Evolutionary conservation across 2,113 vertebrate genomes (phyloP), one percentile per base, ranked within the genome.

Genomic region (Chaenogobius annularis): DNA sequence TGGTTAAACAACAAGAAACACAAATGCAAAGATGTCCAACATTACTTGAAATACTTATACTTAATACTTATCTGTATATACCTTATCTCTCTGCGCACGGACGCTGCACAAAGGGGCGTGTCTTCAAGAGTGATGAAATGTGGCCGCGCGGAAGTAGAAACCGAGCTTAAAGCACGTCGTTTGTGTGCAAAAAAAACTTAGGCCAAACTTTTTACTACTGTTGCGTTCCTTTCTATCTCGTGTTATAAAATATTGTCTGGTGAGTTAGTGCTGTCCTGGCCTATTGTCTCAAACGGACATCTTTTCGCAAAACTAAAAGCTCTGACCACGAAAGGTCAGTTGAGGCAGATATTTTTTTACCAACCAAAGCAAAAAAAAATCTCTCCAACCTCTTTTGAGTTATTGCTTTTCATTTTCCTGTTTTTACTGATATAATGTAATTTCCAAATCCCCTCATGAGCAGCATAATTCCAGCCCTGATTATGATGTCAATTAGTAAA

Each of bases 401-500:
- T 90, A 90, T 88, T 55, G 61, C 44, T 10, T 26, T 67, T 26
- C 66, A 12, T 58, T 58, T 56, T 26, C 55, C 55, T 14, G 13
- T 77, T 67, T 69, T 71, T 81, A 83, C 86, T 88, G 84, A 81
- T 85, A 87, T 91, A 89, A 91, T 85, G 91, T 91, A 89, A 88
- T 88, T 85, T 80, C 81, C 67, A 87, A 90, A 88, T 86, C 86
- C 88, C 83, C 85, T 86, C 86, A 80, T 61, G 83, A 80, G 86
- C 79, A 73, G 84, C 85, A 63, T 40, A 83, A 83, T 89, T 83
- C 82, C 82, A 79, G 83, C 82, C 78, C 85, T 89, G 85, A 92
- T 91, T 88, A 87, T 87, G 75, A 79, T 83, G 79, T 87, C 89
- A 92, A 92, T 91, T 92, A 91, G 85, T 82, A 90, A 92, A 92